Base-by-base conservation (phyloP, 2,888 invertebrate genomes). In the Meghimatium bilineatum region DNA sequence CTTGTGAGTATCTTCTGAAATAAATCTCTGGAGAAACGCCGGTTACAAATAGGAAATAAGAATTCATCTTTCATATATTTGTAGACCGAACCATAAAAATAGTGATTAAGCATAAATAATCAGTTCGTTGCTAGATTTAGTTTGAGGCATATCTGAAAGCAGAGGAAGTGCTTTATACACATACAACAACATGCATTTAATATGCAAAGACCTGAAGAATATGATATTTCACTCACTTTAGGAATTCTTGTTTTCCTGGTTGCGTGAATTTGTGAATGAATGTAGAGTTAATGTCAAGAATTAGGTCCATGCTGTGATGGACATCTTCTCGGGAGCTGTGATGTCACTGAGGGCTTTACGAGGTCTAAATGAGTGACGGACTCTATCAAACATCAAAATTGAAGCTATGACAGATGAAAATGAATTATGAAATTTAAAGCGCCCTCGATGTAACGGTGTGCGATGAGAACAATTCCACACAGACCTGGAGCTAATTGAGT, bases 381-480 rank as follows among this genome's bases (percentile, higher is more conserved):
- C 63, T 66, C 29, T 17, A 26, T 49, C 52, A 60, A 44, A 49
- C 60, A 44, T n/a, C 74, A 38, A 36, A 44, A 38, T 2, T 17
- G 32, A 44, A 63, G 32, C 34, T 74, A 23, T 52, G 80, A 56
- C 56, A 56, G 71, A n/a, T 38, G 71, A 23, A 34, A 80, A 71
- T 52, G 56, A 80, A 56, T 69, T 78, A 78, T 78, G 78, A 78
- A 78, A 78, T 78, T 44, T 78, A 56, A 78, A 34, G 66, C 44
- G 17, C 29, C 78, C 1, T 38, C 36, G 26, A 34, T 63, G 63
- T 63, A 63, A 78, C 63, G 10, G 81, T 67, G 67, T 10, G 38
- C 29, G 44, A 32, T 1, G 52, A 74, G 3, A 20, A 74, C 74
- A 74, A 74, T 74, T 52, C 74, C 52, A 23, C 6, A n/a, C 74